Evolutionary conservation across 1,140 invertebrate species (phyloP).

Genomic region (Theocolax elegans): DNA sequence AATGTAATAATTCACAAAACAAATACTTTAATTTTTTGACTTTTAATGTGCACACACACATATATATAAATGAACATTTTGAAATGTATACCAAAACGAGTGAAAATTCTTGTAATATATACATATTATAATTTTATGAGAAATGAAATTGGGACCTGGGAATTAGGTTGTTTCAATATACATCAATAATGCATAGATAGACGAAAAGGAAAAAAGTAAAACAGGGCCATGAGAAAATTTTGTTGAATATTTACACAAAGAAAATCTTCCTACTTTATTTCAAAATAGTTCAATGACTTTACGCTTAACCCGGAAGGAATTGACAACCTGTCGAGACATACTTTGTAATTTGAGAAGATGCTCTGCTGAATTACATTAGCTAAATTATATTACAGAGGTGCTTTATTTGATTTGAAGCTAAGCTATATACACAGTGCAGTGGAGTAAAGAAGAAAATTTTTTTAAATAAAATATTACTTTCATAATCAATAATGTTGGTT

Average conservation of each 20-base stretch:
- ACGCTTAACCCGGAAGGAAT: slow-evolving; percentile 7
- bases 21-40: no score
- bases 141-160: neutral
- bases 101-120: no score
- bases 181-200: neutral
- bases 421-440: neutral
- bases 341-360: slow-evolving; percentile 12
- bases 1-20: no score
- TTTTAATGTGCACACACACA: no score
- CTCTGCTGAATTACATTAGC: slow-evolving; percentile 16
- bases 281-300: slow-evolving; percentile 23
- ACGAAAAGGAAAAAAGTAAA: neutral
- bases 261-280: neutral
- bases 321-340: neutral
- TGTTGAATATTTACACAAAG: neutral
- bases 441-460: neutral
- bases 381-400: slow-evolving; percentile 26
- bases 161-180: neutral
- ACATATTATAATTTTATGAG: no score
- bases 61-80: no score
- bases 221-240: slow-evolving; percentile 20
- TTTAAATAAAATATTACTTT: no score
- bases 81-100: no score
- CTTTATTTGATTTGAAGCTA: slow-evolving; percentile 31
- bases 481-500: no score